These are phyloP conservation scores for Campoletis sonorensis DNA, from an alignment of 1,140 invertebrate species.

Conservation along the genomic window DNA sequence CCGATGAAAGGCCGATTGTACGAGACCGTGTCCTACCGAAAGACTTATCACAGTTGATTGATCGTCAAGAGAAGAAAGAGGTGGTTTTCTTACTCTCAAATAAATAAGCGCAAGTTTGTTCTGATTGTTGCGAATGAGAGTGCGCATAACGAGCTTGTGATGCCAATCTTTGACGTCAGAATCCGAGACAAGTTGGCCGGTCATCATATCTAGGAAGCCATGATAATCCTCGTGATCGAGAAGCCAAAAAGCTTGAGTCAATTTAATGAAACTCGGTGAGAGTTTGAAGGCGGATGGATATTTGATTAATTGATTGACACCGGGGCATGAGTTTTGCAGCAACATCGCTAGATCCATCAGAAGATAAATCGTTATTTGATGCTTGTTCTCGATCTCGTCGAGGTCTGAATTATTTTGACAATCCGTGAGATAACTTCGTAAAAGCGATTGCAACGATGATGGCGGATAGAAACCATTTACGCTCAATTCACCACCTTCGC, in stretches of 20 bases:
- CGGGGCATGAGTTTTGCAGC: slow-evolving; percentile 75
- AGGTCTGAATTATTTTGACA: slow-evolving; percentile 56
- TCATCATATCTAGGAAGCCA: slow-evolving; percentile 71
- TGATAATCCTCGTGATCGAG: slow-evolving; percentile 88
- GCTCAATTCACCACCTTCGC: slow-evolving; percentile 78
- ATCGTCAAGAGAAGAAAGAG: slow-evolving; percentile 76
- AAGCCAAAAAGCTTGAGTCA: slow-evolving; percentile 90
- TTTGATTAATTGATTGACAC: slow-evolving; percentile 82
- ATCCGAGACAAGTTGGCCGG: slow-evolving; percentile 66
- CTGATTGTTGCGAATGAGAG: slow-evolving; percentile 78
- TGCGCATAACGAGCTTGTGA: slow-evolving; percentile 77
- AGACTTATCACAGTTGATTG: slow-evolving; percentile 74
- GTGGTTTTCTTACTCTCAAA: slow-evolving; percentile 75
- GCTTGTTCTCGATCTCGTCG: slow-evolving; percentile 82
- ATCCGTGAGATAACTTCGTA: slow-evolving; percentile 85
- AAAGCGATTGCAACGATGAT: slow-evolving; percentile 84
- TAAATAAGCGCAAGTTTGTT: slow-evolving; percentile 78
- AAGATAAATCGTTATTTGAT: slow-evolving; percentile 87
- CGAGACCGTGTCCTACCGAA: slow-evolving; percentile 78
- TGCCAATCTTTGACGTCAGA: slow-evolving; percentile 79
- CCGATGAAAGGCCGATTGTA: slow-evolving; percentile 79
- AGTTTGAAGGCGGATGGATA: slow-evolving; percentile 87
- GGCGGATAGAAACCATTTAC: slow-evolving; percentile 85
- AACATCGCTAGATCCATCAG: slow-evolving; percentile 86
- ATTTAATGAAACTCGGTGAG: slow-evolving; percentile 83